Percentiles rank a stretch among this genome's conserved stretches.
phyloP scores from a whole-genome alignment of 2,113 vertebrate species.

The Gymnorhina tibicen region DNA sequence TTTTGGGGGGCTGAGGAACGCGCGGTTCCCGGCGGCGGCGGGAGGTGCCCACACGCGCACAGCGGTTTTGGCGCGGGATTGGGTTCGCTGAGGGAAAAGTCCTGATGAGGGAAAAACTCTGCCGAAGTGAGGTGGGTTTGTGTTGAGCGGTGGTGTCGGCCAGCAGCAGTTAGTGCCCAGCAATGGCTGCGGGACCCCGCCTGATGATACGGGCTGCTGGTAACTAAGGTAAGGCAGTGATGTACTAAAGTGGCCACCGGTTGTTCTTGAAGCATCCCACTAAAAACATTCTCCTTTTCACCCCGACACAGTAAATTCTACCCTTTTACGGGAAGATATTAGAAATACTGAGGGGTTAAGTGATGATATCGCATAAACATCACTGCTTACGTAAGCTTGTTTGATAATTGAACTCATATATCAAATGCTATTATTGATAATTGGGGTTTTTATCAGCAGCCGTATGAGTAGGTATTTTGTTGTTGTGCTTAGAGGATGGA shows the following conservation, averaged over 20 bases:
- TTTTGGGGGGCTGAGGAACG: background rate
- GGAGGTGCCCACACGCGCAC: accelerated
- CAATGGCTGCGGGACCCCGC: accelerated
- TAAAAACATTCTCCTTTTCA: background rate
- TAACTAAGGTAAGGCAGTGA: accelerated
- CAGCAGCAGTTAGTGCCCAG: background rate
- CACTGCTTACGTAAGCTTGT: background rate
- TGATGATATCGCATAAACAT: background rate
- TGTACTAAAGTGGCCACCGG: accelerated
- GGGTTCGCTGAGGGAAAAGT: background rate
- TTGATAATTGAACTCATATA: background rate
- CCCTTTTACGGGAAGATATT: background rate
- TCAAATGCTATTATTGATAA: background rate
- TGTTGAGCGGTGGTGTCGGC: background rate
- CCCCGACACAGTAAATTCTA: accelerated
- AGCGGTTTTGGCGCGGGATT: accelerated
- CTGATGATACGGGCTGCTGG: background rate
- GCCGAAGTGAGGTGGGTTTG: background rate
- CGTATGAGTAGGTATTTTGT: background rate
- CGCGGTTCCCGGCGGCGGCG: background rate
- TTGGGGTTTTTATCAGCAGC: accelerated
- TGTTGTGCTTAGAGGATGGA: background rate
- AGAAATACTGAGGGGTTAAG: background rate
- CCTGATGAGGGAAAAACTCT: background rate
- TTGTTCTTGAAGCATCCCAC: background rate